Evolutionary conservation across 1,140 invertebrate genomes (phyloP), one percentile per base, ranked within the genome.

Genomic region (Bicyclus anynana): DNA sequence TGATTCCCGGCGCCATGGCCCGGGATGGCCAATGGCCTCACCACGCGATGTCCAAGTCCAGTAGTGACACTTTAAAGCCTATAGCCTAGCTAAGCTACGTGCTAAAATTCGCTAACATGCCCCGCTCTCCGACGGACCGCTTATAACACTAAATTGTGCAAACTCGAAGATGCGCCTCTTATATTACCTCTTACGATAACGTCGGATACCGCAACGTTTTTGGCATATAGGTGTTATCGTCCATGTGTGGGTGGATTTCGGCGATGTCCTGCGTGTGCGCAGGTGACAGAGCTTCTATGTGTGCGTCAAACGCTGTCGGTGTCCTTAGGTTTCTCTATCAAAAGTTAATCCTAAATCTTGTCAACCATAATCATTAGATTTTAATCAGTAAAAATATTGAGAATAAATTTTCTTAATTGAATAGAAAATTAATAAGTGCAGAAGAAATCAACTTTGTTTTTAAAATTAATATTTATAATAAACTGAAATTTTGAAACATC

Each of bases 131-230:
- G 67, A 75, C 81, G 77, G 65, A 66, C 74, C 75, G 69, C 77
- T 82, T 83, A 74, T 72, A 74, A 82, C 72, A 87, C 84, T 87
- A 84, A 87, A 78, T 80, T 87, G 84, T 85, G 80, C 81, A 84
- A 84, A 86, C 67, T 74, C 75, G 69, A 84, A 84, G 81, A 87
- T 84, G 84, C 84, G 81, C 77, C 78, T 87, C 84, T 87, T 87
- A 87, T 87, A 85, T 85, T 81, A 87, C 72, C 72, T 84, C 81
- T 87, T 87, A 84, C 75, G 78, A 80, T 82, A 77, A 80, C 72
- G 73, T 63, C 73, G 74, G 69, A 81, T 77, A 87, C 79, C 81
- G 84, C 84, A 87, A 87, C 77, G 72, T 80, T 79, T 87, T 87
- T 80, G 77, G 71, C 77, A 81, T 82, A 81, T 63, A 75, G 72